Evolutionary conservation across 2,113 vertebrate species (phyloP).

Genomic region (Tringa solitaria): DNA sequence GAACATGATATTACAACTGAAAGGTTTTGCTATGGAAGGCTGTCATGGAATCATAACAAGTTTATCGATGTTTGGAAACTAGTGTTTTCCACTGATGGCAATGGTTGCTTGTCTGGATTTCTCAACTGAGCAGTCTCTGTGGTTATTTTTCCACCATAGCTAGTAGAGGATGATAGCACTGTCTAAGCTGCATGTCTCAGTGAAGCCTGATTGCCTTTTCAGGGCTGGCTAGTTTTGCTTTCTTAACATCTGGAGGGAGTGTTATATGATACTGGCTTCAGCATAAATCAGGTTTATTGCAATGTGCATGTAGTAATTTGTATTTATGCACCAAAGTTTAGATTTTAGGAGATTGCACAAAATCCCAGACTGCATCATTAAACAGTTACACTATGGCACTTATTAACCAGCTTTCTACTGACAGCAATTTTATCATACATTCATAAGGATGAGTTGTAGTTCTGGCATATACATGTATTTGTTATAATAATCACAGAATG

Average conservation of each 20-base stretch:
- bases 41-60: conserved; percentile 7
- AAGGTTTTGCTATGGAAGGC: conserved; percentile 15
- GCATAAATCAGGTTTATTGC: conserved; percentile 14
- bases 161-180: background rate
- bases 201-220: conserved; percentile 29
- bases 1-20: background rate
- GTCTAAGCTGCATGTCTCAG: background rate
- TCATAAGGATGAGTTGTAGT: background rate
- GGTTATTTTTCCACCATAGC: background rate
- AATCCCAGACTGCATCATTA: background rate
- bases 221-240: conserved; percentile 7
- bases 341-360: background rate
- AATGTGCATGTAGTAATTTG: background rate
- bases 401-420: background rate
- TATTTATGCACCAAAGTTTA: background rate
- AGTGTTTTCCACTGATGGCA: background rate
- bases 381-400: background rate
- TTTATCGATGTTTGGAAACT: background rate
- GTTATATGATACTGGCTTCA: background rate
- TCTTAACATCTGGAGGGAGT: conserved; percentile 33
- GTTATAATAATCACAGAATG: background rate
- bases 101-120: conserved; percentile 2
- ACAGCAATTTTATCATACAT: background rate
- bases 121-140: background rate
- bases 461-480: background rate